phyloP scores from a whole-genome alignment of 2,113 vertebrate species.

The Pontoporia blainvillei region DNA sequence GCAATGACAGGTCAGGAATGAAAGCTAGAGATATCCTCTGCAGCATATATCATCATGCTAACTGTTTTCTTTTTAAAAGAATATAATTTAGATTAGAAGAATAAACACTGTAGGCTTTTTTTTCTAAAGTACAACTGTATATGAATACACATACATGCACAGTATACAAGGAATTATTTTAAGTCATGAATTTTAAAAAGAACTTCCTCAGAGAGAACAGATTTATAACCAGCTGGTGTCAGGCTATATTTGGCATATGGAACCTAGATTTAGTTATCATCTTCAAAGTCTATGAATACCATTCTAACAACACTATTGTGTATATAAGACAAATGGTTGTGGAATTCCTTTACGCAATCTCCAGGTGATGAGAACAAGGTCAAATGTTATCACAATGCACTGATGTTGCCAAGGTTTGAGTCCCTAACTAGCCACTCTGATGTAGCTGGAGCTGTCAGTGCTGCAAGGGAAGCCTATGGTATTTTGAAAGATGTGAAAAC shows the following conservation, averaged over 20 bases:
- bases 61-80: background rate
- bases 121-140: background rate
- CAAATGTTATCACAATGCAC: background rate
- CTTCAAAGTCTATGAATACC: constrained; percentile 77
- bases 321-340: constrained; percentile 67
- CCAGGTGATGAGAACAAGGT: constrained; percentile 55
- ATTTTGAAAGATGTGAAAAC: background rate
- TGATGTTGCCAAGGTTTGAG: constrained; percentile 5
- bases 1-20: background rate
- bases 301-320: constrained; percentile 65
- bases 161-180: constrained; percentile 64
- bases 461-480: background rate
- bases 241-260: constrained; percentile 82
- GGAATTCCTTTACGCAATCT: constrained; percentile 74
- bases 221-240: constrained; percentile 82
- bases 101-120: background rate
- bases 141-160: background rate
- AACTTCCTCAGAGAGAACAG: constrained; percentile 79
- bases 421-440: background rate
- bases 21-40: background rate
- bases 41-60: background rate
- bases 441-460: background rate
- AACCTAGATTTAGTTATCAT: constrained; percentile 79
- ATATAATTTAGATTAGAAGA: background rate
- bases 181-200: constrained; percentile 81